These are phyloP conservation scores for Elysia crispata DNA, from an alignment of 2,888 invertebrate genomes.

Conservation along the genomic window DNA sequence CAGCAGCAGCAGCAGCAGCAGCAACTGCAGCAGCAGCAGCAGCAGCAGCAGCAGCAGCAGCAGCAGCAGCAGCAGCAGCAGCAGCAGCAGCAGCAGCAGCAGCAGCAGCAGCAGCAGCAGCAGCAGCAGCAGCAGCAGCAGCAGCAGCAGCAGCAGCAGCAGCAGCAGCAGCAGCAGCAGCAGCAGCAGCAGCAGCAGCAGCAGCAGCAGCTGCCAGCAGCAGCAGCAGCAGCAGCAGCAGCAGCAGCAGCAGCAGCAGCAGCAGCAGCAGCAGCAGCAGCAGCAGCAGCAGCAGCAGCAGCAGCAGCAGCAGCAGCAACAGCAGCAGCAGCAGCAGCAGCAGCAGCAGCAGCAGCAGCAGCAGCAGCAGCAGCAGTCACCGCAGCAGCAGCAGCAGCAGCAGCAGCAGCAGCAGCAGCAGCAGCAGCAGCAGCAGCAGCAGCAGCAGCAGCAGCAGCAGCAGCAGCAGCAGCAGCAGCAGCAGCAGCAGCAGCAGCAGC, in stretches of 20 bases:
- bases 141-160: slow-evolving; percentile 9
- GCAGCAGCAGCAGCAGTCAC: too few relatives aligned
- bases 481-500: slow-evolving; percentile 3
- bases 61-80: neutral
- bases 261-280: slow-evolving; percentile 9
- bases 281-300: slow-evolving; percentile 9
- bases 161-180: slow-evolving; percentile 9
- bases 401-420: slow-evolving; percentile 9
- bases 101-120: slow-evolving; percentile 9
- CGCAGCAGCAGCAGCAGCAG: too few relatives aligned
- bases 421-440: slow-evolving; percentile 9
- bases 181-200: slow-evolving; percentile 4
- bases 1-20: too few relatives aligned
- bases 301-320: neutral
- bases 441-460: slow-evolving; percentile 9
- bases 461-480: slow-evolving; percentile 1
- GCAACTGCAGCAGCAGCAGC: too few relatives aligned
- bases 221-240: slow-evolving; percentile 9
- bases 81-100: slow-evolving; percentile 9
- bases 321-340: too few relatives aligned
- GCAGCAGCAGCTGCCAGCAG: neutral
- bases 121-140: slow-evolving; percentile 9
- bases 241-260: slow-evolving; percentile 9
- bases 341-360: neutral
- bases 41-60: too few relatives aligned